Base-by-base conservation (phyloP, 2,113 vertebrate genomes). In the Heliornis fulica region DNA sequence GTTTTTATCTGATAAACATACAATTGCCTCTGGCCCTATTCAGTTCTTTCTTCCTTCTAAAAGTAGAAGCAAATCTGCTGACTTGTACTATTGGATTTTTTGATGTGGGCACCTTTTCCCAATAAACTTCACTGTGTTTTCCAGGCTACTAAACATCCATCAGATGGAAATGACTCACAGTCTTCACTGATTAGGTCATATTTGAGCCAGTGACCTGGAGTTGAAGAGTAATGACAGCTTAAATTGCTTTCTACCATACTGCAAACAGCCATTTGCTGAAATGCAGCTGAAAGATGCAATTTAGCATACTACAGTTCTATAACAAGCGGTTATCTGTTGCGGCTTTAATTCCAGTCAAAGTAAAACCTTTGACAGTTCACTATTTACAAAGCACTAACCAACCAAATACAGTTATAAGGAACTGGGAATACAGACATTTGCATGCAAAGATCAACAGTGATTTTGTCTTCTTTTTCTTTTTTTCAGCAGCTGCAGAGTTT, bases 181-280 rank as follows among this genome's bases (percentile, higher is more conserved):
- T 87, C 87, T 83, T 83, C 93, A 91, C 76, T 93, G 91, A 93
- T 91, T 94, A 96, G 87, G 88, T 96, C 75, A 87, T 91, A 82
- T 83, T 83, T 91, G 84, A 91, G 83, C 80, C 84, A 96, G 66
- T 94, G 90, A 94, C 94, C 91, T 94, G 81, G 69, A 87, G 51
- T 4, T 93, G 86, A 93, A 87, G 45, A 88, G 51, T n/a, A 95
- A 59, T 46, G 64, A 95, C 92, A 96, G 32, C n/a, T 91, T 69
- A 86, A 93, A 91, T 87, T 81, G 50, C 81, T 95, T 96, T 92
- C 69, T 79, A 82, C 45, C 31, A 29, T 64, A 50, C 63, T 54
- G 46, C 76, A 93, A 92, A 89, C 15, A 77, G 41, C 25, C 60
- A 31, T 83, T 60, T 53, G 43, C 56, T 77, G 83, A 94, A 94